Percentiles rank a stretch among this genome's conserved stretches.
phyloP scores from a whole-genome alignment of 2,113 vertebrate genomes.

The Paradisaea rubra region DNA sequence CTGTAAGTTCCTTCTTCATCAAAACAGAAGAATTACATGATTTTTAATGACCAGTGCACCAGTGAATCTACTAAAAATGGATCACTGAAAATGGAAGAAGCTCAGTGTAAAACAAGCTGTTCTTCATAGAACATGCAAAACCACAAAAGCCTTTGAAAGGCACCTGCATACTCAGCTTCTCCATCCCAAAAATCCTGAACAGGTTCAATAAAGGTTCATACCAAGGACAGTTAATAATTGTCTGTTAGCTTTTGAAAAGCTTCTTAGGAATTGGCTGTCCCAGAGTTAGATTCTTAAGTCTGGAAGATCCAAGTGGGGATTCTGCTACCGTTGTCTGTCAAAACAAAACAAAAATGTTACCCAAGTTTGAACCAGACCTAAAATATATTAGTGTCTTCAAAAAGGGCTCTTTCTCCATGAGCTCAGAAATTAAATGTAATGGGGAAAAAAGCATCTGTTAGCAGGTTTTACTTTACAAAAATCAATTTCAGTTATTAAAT shows the following conservation, averaged over 20 bases:
- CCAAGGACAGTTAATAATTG: background rate
- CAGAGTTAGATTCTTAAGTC: conserved; percentile 61
- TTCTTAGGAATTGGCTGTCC: conserved; percentile 31
- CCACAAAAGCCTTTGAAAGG: background rate
- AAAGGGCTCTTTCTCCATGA: background rate
- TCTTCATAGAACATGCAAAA: background rate
- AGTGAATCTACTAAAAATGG: background rate
- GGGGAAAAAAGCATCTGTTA: background rate
- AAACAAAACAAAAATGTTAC: background rate
- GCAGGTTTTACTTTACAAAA: background rate
- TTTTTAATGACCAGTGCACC: background rate
- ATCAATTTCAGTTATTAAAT: background rate
- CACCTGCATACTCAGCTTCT: background rate
- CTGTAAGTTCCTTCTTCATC: background rate
- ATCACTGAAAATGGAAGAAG: background rate
- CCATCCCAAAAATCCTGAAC: background rate
- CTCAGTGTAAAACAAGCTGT: background rate
- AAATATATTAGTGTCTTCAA: background rate
- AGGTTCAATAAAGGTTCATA: background rate
- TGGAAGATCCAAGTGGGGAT: conserved; percentile 65
- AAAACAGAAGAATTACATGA: background rate
- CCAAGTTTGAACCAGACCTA: background rate
- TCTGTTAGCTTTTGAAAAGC: conserved; percentile 57
- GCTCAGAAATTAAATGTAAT: background rate
- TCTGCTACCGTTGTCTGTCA: conserved; percentile 47